Base-by-base conservation (phyloP, 2,888 invertebrate genomes). In the Napeogenes sylphis region DNA sequence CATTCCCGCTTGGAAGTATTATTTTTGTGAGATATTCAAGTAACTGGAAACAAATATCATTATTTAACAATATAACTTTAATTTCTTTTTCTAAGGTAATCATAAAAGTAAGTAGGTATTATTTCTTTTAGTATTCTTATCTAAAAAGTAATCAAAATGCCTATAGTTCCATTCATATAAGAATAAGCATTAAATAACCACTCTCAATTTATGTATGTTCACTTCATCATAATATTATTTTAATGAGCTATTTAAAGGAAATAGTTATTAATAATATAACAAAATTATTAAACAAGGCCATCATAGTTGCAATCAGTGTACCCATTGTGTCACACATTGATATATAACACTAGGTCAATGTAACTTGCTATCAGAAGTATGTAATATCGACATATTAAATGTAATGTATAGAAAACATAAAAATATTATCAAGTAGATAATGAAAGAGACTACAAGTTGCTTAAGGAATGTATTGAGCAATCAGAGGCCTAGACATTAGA, bases 1-100 rank as follows among this genome's bases (percentile, higher is more conserved):
- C 80, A 72, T 86, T 85, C 76, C 77, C 80, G 66, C 80, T 78
- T 75, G 85, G 72, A 76, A 88, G 85, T 75, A 89, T 81, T 64
- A 82, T 83, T 76, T 86, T 83, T 81, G 79, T 84, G 71, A 90
- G 78, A 80, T 85, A 90, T 77, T 82, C 81, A 71, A 90, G 76
- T 76, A 90, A 89, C 90, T 90, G 90, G 81, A 88, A 77, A 78
- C 70, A 77, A 77, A 73, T 66, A 69, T 56, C 68, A 59, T 63
- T 6, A 61, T 30, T 51, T 38, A 63, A 65, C 63, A 56, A 32
- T 57, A 65, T 62, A 62, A 56, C n/a, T 30, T 30, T 42, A 30
- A 14, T 12, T 45, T 21, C 8, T 46, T 8, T 4, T n/a, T 51
- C 1, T 21, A 21, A 21, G 21, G 21, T 21, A 21, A 21, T 21